These are phyloP conservation scores for Macheiramphus alcinus DNA, from an alignment of 2,113 vertebrate genomes.

Conservation along the genomic window DNA sequence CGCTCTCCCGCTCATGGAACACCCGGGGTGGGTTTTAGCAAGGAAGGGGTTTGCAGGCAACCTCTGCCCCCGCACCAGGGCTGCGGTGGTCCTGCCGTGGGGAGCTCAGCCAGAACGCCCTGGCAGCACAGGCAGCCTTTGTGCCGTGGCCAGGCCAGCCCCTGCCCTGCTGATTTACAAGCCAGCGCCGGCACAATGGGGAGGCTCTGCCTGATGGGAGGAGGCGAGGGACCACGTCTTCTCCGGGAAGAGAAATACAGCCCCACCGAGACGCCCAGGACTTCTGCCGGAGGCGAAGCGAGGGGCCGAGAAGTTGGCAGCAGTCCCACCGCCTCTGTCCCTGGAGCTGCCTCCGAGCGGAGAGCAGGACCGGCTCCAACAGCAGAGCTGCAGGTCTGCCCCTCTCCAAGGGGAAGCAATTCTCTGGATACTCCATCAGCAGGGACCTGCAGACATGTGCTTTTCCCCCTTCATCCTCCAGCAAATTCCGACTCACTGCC, in stretches of 20 bases:
- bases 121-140: background rate
- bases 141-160: background rate
- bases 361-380: background rate
- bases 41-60: background rate
- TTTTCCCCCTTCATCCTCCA: background rate
- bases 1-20: fast-evolving
- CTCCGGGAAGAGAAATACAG: background rate
- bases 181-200: background rate
- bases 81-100: background rate
- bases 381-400: background rate
- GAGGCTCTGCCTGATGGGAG: background rate
- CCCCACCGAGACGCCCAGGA: background rate
- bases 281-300: background rate
- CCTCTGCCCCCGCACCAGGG: background rate
- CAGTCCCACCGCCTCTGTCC: fast-evolving
- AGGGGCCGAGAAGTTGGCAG: background rate
- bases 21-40: background rate
- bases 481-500: background rate
- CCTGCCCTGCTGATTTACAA: background rate
- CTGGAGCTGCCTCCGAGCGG: background rate
- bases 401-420: background rate
- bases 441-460: background rate
- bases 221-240: background rate
- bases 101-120: background rate
- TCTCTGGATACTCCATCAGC: background rate